A percentile compares a stretch with the other conserved stretches of the same genome.
phyloP scores from a whole-genome alignment of 2,797 vertebrate genomes.

The Glyptemys insculpta region DNA sequence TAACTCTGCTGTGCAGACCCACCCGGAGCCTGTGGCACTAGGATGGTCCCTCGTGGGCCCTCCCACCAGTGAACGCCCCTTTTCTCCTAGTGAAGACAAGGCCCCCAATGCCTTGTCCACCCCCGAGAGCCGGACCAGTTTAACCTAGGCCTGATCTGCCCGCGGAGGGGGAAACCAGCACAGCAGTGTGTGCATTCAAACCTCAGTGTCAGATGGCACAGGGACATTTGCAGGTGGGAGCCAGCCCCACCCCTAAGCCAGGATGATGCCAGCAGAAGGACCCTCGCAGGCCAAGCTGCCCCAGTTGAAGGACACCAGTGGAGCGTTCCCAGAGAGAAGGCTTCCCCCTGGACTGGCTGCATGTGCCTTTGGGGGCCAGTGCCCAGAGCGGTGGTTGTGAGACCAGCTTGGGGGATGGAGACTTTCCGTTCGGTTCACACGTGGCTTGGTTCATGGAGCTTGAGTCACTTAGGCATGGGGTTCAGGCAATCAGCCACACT shows the following conservation, averaged over 20 bases:
- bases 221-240: neutral
- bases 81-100: neutral
- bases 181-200: neutral
- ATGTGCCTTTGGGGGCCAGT: neutral
- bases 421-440: neutral
- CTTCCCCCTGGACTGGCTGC: neutral
- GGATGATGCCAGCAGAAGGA: neutral
- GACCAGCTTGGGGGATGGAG: no score
- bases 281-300: neutral
- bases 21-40: no score
- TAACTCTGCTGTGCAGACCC: neutral
- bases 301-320: neutral
- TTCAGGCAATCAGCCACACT: neutral
- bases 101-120: neutral
- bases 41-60: neutral
- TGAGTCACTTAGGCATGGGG: neutral
- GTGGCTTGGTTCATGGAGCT: neutral
- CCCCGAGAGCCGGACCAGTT: neutral
- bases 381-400: neutral
- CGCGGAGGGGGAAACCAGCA: neutral
- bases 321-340: neutral
- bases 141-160: neutral
- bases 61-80: neutral
- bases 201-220: neutral
- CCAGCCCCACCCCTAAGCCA: neutral